Base-by-base conservation (phyloP, 2,113 vertebrate species). In the Baryphthengus martii region DNA sequence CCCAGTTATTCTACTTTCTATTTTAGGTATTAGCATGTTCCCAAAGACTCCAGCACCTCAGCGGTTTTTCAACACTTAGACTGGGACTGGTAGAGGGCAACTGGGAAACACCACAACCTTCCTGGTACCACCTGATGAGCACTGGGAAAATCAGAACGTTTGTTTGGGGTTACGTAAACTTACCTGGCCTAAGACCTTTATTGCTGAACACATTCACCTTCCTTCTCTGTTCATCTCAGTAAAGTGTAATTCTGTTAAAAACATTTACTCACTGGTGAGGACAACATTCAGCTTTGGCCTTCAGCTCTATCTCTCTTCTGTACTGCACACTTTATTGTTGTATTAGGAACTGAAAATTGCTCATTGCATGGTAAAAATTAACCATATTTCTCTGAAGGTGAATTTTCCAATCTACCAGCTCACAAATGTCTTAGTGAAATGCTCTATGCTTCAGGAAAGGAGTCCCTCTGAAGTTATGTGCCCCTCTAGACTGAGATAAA, bases 401-500 rank as follows among this genome's bases (percentile, higher is more conserved):
- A 80, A 75, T 84, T 95, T 90, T 71, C 76, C 59, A 71, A 71
- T 33, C 68, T 63, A 58, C 63, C 75, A 93, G 56, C 72, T 93
- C 82, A 70, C 42, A 70, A 39, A 70, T 93, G 90, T 67, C 77
- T 70, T 70, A 42, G 39, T 74, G 75, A 83, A 93, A 74, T 31
- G 44, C 19, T 53, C 58, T 56, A 12, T 19, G 31, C 44, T 90
- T 78, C 96, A 94, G 90, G 85, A 94, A 93, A 95, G 2, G 0
- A 91, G 65, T 70, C 68, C 63, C 45, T 84, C 74, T 83, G 19
- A 81, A 96, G 76, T 93, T 92, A 96, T 92, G 95, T 90, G 88
- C 86, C 93, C 91, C 89, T 87, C 66, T 86, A 92, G 96, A 95
- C 56, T 72, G 89, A 97, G 92, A 95, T 94, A 95, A 95, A 95